Base-by-base conservation (phyloP, 2,113 vertebrate genomes). In the Crotophaga sulcirostris region DNA sequence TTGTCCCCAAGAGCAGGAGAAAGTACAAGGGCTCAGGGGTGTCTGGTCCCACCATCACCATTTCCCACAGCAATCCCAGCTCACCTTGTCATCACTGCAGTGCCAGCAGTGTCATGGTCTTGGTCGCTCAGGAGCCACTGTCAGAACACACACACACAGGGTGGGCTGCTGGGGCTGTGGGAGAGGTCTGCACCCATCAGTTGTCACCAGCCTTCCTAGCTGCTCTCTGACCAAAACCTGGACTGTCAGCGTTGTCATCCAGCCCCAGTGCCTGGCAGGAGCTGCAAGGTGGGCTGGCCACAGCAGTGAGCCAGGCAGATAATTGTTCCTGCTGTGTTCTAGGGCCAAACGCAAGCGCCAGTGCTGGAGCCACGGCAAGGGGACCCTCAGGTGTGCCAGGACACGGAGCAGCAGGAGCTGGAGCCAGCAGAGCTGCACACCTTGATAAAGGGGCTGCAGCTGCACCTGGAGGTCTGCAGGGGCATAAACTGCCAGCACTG, bases 401-500 rank as follows among this genome's bases (percentile, higher is more conserved):
- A 94, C 44, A 89, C 89, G 44, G 92, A 84, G 44, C 97, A 97
- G 94, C 90, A 84, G 36, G 96, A 98, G 45, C 84, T 94, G 76
- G 96, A 98, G 38, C n/a, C 62, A 38, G 40, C 29, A 5, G 92
- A 95, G 49, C 56, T 95, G 45, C 91, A 92, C 40, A 92, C 96
- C 89, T 97, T 93, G 11, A 66, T 97, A 47, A 85, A 95, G 60
- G 84, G 54, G 8, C 96, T 98, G 60, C 94, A 97, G 84, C 95
- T 95, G 73, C 97, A 98, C 42, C 87, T 98, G 91, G 97, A 98
- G 38, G 59, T 86, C 44, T 96, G 94, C 86, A 97, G 90, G 6
- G 79, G 73, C 58, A 90, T 87, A 31, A 83, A 97, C 29, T 94
- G 91, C 78, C 74, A 94, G 36, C 97, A 90, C 40, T 97, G 98